Percentiles rank a stretch among this genome's conserved stretches.
phyloP scores from a whole-genome alignment of 2,113 vertebrate genomes.

The Prietella phreatophila region DNA sequence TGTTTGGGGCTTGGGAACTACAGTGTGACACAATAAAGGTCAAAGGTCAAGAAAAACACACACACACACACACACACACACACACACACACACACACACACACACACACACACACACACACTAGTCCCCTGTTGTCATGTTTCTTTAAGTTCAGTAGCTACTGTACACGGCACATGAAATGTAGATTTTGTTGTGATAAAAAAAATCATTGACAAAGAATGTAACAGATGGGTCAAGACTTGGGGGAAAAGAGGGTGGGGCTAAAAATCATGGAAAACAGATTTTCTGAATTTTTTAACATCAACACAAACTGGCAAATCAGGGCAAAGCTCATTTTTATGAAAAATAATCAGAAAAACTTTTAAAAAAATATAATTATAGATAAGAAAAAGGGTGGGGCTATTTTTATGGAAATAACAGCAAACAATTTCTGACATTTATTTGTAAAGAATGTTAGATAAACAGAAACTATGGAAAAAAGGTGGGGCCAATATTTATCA shows the following conservation, averaged over 20 bases:
- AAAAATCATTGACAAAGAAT: not conserved
- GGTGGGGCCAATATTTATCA: too few relatives aligned
- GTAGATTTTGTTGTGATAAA: not conserved
- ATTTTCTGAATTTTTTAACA: too few relatives aligned
- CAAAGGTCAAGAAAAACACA: not conserved
- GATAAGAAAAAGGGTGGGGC: too few relatives aligned
- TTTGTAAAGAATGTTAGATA: too few relatives aligned
- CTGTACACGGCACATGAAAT: not conserved
- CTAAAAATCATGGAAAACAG: not conserved
- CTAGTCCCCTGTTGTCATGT: not conserved
- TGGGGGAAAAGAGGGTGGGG: not conserved
- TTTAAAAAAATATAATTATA: too few relatives aligned
- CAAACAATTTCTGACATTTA: too few relatives aligned
- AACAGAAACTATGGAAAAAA: too few relatives aligned
- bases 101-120: not conserved
- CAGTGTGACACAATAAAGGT: conserved; percentile 47
- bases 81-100: not conserved
- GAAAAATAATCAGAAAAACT: too few relatives aligned
- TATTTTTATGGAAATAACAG: too few relatives aligned
- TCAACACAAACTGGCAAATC: too few relatives aligned
- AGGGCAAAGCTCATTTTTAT: too few relatives aligned
- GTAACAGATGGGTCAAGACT: not conserved
- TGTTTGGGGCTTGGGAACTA: conserved; percentile 70
- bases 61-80: not conserved
- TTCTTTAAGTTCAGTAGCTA: not conserved